These are phyloP conservation scores for Pachyrhynchus sulphureomaculatus DNA, from an alignment of 1,140 invertebrate genomes.

Conservation along the genomic window DNA sequence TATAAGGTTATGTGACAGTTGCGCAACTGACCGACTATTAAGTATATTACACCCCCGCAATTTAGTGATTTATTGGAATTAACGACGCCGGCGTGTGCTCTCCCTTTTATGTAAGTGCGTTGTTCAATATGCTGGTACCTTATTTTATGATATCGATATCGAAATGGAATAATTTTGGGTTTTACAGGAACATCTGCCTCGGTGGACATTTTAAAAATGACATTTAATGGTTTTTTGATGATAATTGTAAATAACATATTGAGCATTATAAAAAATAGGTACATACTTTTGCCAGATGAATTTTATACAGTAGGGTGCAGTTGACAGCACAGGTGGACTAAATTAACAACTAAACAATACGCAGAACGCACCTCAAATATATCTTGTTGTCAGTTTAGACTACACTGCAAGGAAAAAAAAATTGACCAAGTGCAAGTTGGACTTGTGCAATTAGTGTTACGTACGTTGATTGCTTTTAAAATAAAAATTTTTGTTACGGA, in stretches of 20 bases:
- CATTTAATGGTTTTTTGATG: slow-evolving; percentile 25
- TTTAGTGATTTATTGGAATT: slow-evolving; percentile 33
- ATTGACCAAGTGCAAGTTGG: too few species aligned
- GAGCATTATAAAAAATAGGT: too few species aligned
- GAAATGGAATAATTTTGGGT: slow-evolving; percentile 27
- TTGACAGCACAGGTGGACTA: too few species aligned
- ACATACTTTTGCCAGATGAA: too few species aligned
- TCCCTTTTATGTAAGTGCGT: slow-evolving; percentile 1
- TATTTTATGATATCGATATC: slow-evolving; percentile 9
- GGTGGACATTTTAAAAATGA: neutral
- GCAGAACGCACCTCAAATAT: too few species aligned
- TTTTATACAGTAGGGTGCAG: too few species aligned
- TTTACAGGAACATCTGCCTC: slow-evolving; percentile 17
- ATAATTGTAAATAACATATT: slow-evolving; percentile 18
- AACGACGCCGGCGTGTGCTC: slow-evolving; percentile 22
- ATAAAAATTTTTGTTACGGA: too few species aligned
- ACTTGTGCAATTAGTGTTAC: too few species aligned
- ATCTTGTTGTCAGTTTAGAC: too few species aligned
- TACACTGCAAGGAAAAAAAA: too few species aligned
- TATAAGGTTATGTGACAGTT: slow-evolving; percentile 30
- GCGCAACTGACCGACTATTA: slow-evolving; percentile 33
- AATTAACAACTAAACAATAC: too few species aligned
- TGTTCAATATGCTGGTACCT: slow-evolving; percentile 23
- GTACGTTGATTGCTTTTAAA: too few species aligned
- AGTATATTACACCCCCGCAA: slow-evolving; percentile 30